Evolutionary conservation across 2,113 vertebrate genomes (phyloP), one percentile per base, ranked within the genome.

Genomic region (Grammomys surdaster): DNA sequence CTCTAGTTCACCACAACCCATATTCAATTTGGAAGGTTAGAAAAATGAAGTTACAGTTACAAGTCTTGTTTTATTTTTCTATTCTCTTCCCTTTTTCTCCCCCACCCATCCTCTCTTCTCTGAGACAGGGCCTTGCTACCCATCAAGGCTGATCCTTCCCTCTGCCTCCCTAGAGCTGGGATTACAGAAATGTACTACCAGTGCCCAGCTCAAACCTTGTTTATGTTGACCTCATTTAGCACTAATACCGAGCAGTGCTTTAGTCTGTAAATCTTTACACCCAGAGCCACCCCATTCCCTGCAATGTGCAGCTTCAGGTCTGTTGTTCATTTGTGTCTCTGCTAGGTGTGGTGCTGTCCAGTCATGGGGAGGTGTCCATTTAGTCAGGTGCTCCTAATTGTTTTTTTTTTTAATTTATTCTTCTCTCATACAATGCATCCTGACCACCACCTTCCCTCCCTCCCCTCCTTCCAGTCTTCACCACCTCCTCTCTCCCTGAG

Each of bases 211-310:
- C 40, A 81, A 86, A 78, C 20, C 76, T 70, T 94, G 46, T 43
- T 95, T 95, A 91, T 54, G 33, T 95, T 93, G 93, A 92, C 46
- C 20, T 88, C 3, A 0, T 20, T 90, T 94, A 67, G 46, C 6
- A 10, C 89, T 91, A 94, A 91, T 72, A 43, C 26, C 85, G 63
- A 93, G 90, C 86, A 88, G 73, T 85, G 43, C 69, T 96, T 92
- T 72, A 40, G 87, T 97, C n/a, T n/a, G 80, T 73, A 56, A 22
- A 3, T 92, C 81, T 95, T 89, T 72, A 82, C 48, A 54, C 8
- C 80, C 0, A n/a, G 77, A 58, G 77, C n/a, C 19, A 40, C 1
- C n/a, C 36, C 70, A 8, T 67, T 70, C 80, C 12, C 28, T 2
- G 65, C 48, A 36, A 36, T 13, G 20, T 48, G 46, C 58, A 48